A percentile compares a stretch with the other conserved stretches of the same genome.
Evolutionary conservation across 1,140 invertebrate species (phyloP).

Genomic region (Armadillidium nasatum): DNA sequence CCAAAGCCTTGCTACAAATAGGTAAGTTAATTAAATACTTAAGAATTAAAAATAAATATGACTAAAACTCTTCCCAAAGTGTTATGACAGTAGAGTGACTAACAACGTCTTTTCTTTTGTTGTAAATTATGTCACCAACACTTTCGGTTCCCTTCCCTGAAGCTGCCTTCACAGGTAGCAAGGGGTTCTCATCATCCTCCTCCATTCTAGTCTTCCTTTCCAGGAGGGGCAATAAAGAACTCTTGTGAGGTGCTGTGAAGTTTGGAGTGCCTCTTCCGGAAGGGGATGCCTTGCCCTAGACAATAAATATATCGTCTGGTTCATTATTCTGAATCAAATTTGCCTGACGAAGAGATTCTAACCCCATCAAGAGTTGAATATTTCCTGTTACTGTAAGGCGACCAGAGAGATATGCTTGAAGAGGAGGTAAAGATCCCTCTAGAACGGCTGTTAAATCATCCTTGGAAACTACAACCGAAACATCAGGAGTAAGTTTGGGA

Average conservation of each 20-base stretch:
- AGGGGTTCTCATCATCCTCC: neutral
- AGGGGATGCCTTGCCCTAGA: neutral
- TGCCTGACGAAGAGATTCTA: constrained; percentile 23
- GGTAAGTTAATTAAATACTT: neutral
- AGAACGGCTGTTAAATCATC: constrained; percentile 40
- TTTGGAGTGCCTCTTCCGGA: neutral
- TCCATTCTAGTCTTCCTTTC: neutral
- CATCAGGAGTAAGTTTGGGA: constrained; percentile 37
- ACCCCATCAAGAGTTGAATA: constrained; percentile 41
- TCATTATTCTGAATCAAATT: neutral
- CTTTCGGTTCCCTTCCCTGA: neutral
- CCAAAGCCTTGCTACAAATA: no score
- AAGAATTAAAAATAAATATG: neutral
- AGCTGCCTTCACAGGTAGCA: neutral
- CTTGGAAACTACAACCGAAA: constrained; percentile 37
- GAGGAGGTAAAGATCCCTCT: constrained; percentile 37
- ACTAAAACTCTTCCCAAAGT: neutral
- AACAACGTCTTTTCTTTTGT: no score
- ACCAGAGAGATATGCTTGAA: constrained; percentile 43
- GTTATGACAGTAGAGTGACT: constrained; percentile 1
- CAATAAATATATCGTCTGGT: neutral
- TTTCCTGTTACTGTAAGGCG: constrained; percentile 40
- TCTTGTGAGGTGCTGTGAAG: neutral
- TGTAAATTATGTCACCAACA: no score
- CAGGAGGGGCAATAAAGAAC: neutral